Conservation (phyloP, 2,888 invertebrate genomes). For the Epinotia ramella region DNA sequence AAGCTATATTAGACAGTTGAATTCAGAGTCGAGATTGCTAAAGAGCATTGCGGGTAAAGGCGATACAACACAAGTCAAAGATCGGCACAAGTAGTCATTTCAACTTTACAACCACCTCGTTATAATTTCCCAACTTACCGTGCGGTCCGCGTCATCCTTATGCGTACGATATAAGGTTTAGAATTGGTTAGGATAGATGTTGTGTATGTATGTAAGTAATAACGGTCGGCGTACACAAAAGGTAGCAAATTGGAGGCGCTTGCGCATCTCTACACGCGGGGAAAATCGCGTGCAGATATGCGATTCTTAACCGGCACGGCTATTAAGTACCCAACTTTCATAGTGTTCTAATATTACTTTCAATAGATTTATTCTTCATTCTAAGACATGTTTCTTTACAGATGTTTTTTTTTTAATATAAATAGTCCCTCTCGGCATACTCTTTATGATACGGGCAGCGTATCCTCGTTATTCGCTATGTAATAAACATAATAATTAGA, state of each 20-base stretch:
- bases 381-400: too few species aligned
- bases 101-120: slow-evolving; percentile 62
- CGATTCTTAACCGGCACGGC: background rate
- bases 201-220: slow-evolving; percentile 47
- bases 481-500: too few species aligned
- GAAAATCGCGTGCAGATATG: slow-evolving; percentile 22
- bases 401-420: too few species aligned
- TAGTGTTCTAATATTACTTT: too few species aligned
- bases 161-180: background rate
- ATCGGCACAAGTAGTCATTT: slow-evolving; percentile 60
- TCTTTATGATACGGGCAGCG: too few species aligned
- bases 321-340: background rate
- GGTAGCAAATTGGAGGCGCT: slow-evolving; percentile 44
- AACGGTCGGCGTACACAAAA: slow-evolving; percentile 54
- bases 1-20: too few species aligned
- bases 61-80: slow-evolving; percentile 48
- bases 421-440: too few species aligned
- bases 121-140: slow-evolving; percentile 48
- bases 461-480: too few species aligned
- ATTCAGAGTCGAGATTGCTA: too few species aligned
- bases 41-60: slow-evolving; percentile 9
- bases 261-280: slow-evolving; percentile 29
- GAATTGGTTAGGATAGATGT: slow-evolving; percentile 2
- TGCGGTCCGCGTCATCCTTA: slow-evolving; percentile 43
- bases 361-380: too few species aligned